Evolutionary conservation across 30 jellyfish, hydroid and myxozoan genomes (phyloP), one percentile per base, ranked within the genome.

Genomic region (Aurelia sp.): DNA sequence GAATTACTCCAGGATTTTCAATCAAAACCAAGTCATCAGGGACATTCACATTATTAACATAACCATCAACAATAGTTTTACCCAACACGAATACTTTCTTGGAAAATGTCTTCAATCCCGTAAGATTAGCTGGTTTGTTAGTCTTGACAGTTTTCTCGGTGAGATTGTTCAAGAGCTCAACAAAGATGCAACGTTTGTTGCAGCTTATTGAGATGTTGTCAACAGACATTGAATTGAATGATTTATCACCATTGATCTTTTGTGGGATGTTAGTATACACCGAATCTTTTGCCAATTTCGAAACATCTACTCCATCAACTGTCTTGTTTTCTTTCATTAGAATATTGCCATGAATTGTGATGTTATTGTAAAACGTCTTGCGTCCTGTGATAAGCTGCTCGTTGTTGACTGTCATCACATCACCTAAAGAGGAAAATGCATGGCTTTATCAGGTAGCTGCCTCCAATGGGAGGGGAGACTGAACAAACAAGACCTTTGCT

Each of bases 221-320:
- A 4, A 63, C 87, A 13, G 60, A 17, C 15, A 78, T 22, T 18
- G 76, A 11, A 20, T 58, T 19, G 59, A 93, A 88, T 41, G 75
- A 17, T 53, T 66, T 78, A 17, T 82, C 90, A 11, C 97, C 98
- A 52, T 65, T 52, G 21, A 93, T 73, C 3, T 61, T 62, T 35
- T 85, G 96, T 13, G 82, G 89, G 53, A 47, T 60, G 81, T 93
- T 60, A n/a, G 57, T 57, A 82, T 82, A 89, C 33, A 89, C 92
- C 8, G 97, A 82, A 11, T 50, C 52, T 37, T 55, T 47, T 23
- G 69, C 90, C n/a, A 94, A 69, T 31, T 84, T 90, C 6, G 99
- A 94, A 4, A 94, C 71, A 66, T 94, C 99, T 11, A 84, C 77
- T 20, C 92, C 95, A 68, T 89, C 93, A 0, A 88, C 87, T 2